phyloP scores from a whole-genome alignment of 2,113 vertebrate genomes.

The Corvus cornix region DNA sequence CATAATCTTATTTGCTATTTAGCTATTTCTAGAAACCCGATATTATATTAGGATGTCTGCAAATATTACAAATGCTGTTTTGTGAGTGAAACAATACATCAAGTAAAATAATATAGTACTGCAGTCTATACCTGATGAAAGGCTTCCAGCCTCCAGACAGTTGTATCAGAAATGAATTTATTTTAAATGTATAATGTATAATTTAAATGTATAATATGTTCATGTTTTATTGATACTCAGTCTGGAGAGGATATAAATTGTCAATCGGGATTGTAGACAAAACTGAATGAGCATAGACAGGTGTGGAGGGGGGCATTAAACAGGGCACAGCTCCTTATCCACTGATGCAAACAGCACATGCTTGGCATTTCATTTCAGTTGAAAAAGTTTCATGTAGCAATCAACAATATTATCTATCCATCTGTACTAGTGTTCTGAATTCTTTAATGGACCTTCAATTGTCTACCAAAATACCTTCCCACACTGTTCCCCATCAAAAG shows the following conservation, averaged over 20 bases:
- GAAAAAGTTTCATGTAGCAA: not conserved
- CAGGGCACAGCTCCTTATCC: not conserved
- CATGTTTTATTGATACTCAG: not conserved
- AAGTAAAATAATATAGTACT: not conserved
- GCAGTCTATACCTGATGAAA: not conserved
- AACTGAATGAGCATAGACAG: not conserved
- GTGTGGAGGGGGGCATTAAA: not conserved
- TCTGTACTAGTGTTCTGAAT: not conserved
- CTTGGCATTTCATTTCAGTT: not conserved
- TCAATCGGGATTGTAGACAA: not conserved
- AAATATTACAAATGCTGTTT: slow-evolving; percentile 1
- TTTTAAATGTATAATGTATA: not conserved
- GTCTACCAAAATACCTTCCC: not conserved
- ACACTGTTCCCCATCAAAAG: not conserved
- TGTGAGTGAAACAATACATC: slow-evolving; percentile 19
- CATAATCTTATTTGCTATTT: slow-evolving; percentile 52
- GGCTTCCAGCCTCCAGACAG: not conserved
- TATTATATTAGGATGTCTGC: not conserved
- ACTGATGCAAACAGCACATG: not conserved
- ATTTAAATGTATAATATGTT: not conserved
- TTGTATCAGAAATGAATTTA: not conserved
- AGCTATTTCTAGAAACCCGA: slow-evolving; percentile 15
- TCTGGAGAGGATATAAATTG: not conserved
- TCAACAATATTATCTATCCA: not conserved
- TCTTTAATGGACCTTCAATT: not conserved